phyloP scores from a whole-genome alignment of 2,797 vertebrate species.

The Brachyalestes nurse region DNA sequence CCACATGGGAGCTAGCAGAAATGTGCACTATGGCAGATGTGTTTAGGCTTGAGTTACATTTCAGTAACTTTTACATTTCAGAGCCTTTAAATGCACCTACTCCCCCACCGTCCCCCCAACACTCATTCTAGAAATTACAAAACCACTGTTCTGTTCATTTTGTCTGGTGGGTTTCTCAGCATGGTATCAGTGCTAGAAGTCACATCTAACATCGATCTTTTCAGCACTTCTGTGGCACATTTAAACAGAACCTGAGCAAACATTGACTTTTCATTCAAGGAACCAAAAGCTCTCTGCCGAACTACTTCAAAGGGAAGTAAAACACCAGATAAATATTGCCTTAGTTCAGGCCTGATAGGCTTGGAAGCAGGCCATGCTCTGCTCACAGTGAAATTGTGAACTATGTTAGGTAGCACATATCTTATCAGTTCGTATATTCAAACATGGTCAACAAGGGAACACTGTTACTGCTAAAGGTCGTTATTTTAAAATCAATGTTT shows the following conservation, averaged over 20 bases:
- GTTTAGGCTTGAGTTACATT: not conserved
- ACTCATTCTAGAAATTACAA: not conserved
- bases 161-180: not conserved
- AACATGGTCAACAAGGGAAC: conserved; percentile 21
- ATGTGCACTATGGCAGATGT: too few relatives aligned
- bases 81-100: not conserved
- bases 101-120: not conserved
- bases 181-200: conserved; percentile 13
- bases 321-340: conserved; percentile 58
- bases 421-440: conserved; percentile 21
- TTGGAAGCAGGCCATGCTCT: conserved; percentile 39
- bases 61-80: not conserved
- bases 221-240: conserved; percentile 45
- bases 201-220: conserved; percentile 23
- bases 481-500: not conserved
- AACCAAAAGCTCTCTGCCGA: conserved; percentile 34
- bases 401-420: conserved; percentile 16
- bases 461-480: not conserved
- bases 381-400: conserved; percentile 36
- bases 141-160: conserved; percentile 17
- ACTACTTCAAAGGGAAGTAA: conserved; percentile 49
- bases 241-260: conserved; percentile 54
- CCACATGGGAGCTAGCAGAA: too few relatives aligned
- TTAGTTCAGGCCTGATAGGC: conserved; percentile 41
- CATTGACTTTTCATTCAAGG: conserved; percentile 53